Base-by-base conservation (phyloP, 1,140 invertebrate genomes). In the Ostrea denselamellosa region DNA sequence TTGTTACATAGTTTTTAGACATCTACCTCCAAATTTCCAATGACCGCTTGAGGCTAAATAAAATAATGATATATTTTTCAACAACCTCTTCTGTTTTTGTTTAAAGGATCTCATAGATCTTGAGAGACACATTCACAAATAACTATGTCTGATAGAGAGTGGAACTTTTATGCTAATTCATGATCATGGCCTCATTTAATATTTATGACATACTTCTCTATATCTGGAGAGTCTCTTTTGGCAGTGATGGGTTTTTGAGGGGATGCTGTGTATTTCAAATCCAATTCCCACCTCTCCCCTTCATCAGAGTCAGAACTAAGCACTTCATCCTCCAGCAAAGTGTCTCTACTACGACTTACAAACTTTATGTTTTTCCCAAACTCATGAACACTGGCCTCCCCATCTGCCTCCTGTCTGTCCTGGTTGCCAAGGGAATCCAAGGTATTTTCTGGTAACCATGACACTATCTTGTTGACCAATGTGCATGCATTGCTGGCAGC, bases 291-390 rank as follows among this genome's bases (percentile, higher is more conserved):
- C 95, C 91, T 93, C 86, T 92, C 90, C 65, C 90, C 89, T 68
- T 92, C 90, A n/a, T 93, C 92, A 51, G 92, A 92, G 25, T 93
- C 93, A 3, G 92, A 92, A 86, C 89, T 91, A 12, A 91, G 91
- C 65, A 89, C 88, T 12, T 90, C 88, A 19, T 91, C 83, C 19
- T 86, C 71, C 14, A 51, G 68, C 17, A 62, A 51, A 12, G 14
- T 5, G 2, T 85, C 81, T 5, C 53, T 51, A 44, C 53, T 85
- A 2, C 86, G 89, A 51, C 82, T 68, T 8, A 83, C 17, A 89
- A 94, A 94, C 83, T 94, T 94, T 10, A 94, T 92, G 51, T 89
- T 89, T 68, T 91, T 89, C 22, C 94, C 94, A 90, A 94, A 94
- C 85, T 94, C 94, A 52, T 90, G 83, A 25, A 88, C 84, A 12